Conservation (phyloP, 2,797 vertebrate species). For the Discoglossus pictus region DNA sequence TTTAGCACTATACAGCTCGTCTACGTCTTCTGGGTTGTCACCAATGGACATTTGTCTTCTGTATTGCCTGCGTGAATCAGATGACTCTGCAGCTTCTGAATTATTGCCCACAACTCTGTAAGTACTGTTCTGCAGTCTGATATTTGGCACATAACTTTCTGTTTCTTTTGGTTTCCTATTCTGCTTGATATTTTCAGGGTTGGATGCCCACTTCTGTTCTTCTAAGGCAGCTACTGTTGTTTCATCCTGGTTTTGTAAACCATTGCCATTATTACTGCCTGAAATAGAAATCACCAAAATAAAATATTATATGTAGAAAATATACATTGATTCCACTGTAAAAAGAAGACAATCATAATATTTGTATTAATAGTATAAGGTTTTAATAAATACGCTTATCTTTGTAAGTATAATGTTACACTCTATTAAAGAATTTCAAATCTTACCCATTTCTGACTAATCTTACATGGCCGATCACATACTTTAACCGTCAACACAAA, state of each 20-base stretch:
- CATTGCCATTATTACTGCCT: conserved; percentile 57
- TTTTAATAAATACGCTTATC: no score
- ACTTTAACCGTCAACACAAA: no score
- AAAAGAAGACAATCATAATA: no score
- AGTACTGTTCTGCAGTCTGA: conserved; percentile 48
- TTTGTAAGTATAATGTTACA: no score
- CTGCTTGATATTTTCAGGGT: conserved; percentile 52
- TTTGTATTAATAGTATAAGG: no score
- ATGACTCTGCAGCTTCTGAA: conserved; percentile 47
- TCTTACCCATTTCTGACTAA: no score
- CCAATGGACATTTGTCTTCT: conserved; percentile 45
- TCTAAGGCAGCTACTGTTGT: conserved; percentile 50
- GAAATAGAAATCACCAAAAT: conserved; percentile 52
- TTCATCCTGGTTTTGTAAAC: conserved; percentile 51
- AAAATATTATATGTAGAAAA: conserved; percentile 37
- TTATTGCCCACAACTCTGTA: conserved; percentile 48
- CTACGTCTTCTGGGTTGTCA: conserved; percentile 52
- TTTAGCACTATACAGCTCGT: conserved; percentile 50
- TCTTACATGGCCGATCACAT: no score
- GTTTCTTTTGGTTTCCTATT: conserved; percentile 57
- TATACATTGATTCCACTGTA: no score
- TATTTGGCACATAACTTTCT: conserved; percentile 44
- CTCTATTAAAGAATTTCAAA: no score
- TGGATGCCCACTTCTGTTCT: conserved; percentile 58
- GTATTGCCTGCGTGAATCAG: conserved; percentile 35